Conservation (phyloP, 2,113 vertebrate genomes). For the Cairina moschata region DNA sequence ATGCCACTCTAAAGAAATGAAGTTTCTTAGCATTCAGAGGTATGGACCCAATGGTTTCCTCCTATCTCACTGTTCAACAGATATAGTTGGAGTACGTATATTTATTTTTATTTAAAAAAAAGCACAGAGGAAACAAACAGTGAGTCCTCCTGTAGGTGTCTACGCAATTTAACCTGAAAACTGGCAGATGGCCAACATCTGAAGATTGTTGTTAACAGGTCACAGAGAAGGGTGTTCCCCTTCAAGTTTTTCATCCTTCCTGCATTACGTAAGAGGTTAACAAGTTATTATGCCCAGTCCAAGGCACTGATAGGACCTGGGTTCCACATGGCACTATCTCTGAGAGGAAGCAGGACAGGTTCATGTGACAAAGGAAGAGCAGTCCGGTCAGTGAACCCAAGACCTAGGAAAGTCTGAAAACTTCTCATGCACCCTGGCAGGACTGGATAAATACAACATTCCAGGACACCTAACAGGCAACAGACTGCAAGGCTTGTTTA, state of each 20-base stretch:
- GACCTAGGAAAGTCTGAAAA: background rate
- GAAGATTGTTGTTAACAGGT: background rate
- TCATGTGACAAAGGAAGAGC: background rate
- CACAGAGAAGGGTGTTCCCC: conserved; percentile 25
- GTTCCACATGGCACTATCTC: background rate
- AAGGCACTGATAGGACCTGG: background rate
- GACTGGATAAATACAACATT: background rate
- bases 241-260: conserved; percentile 28
- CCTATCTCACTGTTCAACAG: background rate
- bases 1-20: background rate
- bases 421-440: background rate
- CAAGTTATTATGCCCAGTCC: background rate
- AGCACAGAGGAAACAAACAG: conserved; percentile 4
- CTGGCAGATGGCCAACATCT: background rate
- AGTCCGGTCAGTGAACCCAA: background rate
- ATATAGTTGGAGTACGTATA: fast-evolving
- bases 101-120: background rate
- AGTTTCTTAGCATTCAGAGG: background rate
- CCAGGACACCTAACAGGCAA: background rate
- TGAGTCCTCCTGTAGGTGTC: background rate
- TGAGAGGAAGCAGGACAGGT: background rate
- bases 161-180: background rate
- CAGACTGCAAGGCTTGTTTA: background rate
- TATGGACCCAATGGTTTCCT: background rate
- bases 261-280: background rate